Percentiles rank a stretch among this genome's conserved stretches.
Evolutionary conservation across 2,797 vertebrate species (phyloP).

Genomic region (Allobates femoralis): DNA sequence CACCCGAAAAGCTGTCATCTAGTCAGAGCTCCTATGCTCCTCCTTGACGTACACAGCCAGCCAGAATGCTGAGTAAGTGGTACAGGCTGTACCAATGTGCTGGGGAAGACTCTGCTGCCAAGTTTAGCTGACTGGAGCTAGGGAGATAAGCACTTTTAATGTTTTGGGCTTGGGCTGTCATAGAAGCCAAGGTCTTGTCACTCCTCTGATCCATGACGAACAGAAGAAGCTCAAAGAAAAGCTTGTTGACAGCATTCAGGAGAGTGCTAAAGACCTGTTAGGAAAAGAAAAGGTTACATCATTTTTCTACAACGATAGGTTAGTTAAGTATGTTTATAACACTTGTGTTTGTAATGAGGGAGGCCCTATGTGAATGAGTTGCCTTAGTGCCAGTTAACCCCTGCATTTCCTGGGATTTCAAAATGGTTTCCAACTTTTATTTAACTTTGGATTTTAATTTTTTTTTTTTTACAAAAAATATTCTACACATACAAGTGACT

Average conservation of each 20-base stretch:
- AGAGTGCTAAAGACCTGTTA: slow-evolving; percentile 29
- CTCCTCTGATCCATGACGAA: slow-evolving; percentile 30
- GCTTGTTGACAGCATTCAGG: slow-evolving; percentile 46
- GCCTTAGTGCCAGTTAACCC: background rate
- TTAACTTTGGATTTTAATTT: background rate
- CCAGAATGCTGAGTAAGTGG: slow-evolving; percentile 58
- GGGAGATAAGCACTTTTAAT: slow-evolving; percentile 56
- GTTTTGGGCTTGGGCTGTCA: slow-evolving; percentile 49
- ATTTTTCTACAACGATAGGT: slow-evolving; percentile 22
- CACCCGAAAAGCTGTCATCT: slow-evolving; percentile 20
- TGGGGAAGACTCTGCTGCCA: slow-evolving; percentile 42
- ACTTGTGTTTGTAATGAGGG: slow-evolving; percentile 23
- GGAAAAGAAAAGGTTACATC: slow-evolving; percentile 35
- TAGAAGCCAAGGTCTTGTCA: slow-evolving; percentile 58
- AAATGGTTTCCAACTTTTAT: background rate
- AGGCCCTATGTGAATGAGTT: slow-evolving; percentile 8
- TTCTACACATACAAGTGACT: background rate
- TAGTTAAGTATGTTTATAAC: slow-evolving; percentile 18
- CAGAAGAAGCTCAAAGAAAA: slow-evolving; percentile 52
- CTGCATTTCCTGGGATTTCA: background rate
- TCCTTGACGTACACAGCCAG: slow-evolving; percentile 24
- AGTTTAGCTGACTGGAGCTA: slow-evolving; percentile 57
- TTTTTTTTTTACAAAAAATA: background rate
- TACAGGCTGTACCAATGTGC: slow-evolving; percentile 57
- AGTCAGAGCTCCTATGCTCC: slow-evolving; percentile 20